phyloP scores from a whole-genome alignment of 2,888 invertebrate species.

The Eristalinus sepulchralis region DNA sequence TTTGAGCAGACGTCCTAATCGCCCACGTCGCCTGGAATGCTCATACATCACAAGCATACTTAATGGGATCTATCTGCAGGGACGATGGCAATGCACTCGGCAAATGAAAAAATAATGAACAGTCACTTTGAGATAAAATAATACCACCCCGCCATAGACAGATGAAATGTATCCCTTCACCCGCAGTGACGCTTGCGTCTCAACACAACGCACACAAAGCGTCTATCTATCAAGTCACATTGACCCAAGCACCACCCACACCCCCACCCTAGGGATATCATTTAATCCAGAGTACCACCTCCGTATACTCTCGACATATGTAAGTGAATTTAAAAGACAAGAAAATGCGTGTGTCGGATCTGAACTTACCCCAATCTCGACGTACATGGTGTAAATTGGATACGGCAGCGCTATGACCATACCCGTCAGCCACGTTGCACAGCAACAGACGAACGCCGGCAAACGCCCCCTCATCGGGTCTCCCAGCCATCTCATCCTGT shows the following conservation, averaged over 20 bases:
- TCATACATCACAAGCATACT: background rate
- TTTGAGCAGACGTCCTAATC: background rate
- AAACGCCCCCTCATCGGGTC: conserved; percentile 85
- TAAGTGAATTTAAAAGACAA: background rate
- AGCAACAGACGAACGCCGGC: conserved; percentile 86
- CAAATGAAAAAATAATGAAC: background rate
- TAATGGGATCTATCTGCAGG: background rate
- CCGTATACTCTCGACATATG: background rate
- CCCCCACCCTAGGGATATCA: background rate
- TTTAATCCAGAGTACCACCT: background rate
- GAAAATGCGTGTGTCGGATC: background rate
- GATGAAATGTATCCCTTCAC: background rate
- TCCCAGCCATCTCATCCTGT: conserved; percentile 85
- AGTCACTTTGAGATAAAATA: background rate
- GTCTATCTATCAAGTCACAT: background rate
- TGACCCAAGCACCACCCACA: background rate
- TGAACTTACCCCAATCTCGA: conserved; percentile 85
- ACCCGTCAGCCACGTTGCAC: conserved; percentile 87
- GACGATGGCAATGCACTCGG: background rate
- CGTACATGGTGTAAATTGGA: conserved; percentile 87
- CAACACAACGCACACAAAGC: background rate
- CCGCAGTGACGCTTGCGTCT: background rate
- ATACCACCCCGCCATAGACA: background rate
- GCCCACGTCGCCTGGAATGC: background rate
- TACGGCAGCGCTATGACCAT: conserved; percentile 87